These are phyloP conservation scores for Anabas testudineus DNA, from an alignment of 2,797 vertebrate genomes.

Conservation along the genomic window DNA sequence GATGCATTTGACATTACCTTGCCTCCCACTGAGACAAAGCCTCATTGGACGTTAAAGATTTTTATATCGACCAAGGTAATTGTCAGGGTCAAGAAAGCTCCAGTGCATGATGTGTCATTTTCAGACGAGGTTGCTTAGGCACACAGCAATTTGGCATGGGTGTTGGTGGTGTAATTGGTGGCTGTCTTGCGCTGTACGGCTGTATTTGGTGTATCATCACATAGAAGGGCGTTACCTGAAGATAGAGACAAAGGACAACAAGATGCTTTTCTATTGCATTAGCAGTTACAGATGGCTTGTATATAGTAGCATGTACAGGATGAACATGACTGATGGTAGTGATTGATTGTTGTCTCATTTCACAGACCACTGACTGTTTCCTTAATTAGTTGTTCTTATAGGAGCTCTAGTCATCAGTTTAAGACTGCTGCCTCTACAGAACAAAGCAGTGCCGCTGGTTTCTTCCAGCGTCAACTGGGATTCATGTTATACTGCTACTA, in stretches of 20 bases:
- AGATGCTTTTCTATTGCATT: constrained; percentile 20
- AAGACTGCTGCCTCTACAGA: constrained; percentile 39
- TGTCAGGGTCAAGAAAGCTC: constrained; percentile 62
- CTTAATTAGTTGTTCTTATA: constrained; percentile 20
- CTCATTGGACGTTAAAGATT: constrained; percentile 12
- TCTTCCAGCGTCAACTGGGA: not conserved
- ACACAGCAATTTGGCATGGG: constrained; percentile 18
- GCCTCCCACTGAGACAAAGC: constrained; percentile 51
- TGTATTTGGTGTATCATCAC: constrained; percentile 30
- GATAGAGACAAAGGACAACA: constrained; percentile 31
- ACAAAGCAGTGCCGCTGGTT: constrained; percentile 19
- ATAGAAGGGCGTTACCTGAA: constrained; percentile 33
- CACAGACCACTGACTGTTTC: constrained; percentile 25
- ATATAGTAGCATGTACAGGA: constrained; percentile 18
- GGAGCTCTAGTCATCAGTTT: constrained; percentile 39
- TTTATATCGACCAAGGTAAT: constrained; percentile 68
- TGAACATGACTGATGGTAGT: constrained; percentile 6
- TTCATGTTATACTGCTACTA: constrained; percentile 8
- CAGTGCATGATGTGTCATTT: constrained; percentile 56
- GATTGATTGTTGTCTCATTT: constrained; percentile 51
- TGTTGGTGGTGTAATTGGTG: not conserved
- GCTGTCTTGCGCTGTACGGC: not conserved
- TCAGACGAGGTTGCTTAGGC: constrained; percentile 40
- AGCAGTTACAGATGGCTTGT: constrained; percentile 13
- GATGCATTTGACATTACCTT: constrained; percentile 64